Evolutionary conservation across 2,888 invertebrate species (phyloP).

Genomic region (Torymus texanus): DNA sequence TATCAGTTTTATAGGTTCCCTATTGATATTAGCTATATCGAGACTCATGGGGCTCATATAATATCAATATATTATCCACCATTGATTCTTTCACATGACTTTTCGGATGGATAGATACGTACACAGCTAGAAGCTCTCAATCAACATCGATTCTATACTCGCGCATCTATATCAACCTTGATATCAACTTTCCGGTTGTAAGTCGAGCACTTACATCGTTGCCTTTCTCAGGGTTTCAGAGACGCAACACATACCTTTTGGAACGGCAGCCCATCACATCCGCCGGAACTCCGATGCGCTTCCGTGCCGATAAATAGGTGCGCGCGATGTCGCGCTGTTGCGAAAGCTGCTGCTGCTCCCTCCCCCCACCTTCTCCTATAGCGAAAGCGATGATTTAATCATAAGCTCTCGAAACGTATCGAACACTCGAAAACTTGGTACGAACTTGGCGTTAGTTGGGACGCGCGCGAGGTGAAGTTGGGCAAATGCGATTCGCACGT

Average conservation of each 20-base stretch:
- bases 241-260: slow-evolving; percentile 13
- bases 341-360: no score
- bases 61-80: no score
- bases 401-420: slow-evolving; percentile 21
- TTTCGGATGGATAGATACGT: no score
- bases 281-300: neutral
- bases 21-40: no score
- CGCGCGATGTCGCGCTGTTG: neutral
- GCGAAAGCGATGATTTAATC: slow-evolving; percentile 33
- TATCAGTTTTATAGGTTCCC: no score
- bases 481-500: slow-evolving; percentile 47
- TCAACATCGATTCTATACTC: no score
- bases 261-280: slow-evolving; percentile 12
- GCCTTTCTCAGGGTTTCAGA: neutral
- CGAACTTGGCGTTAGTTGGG: slow-evolving; percentile 19
- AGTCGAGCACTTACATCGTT: slow-evolving; percentile 4
- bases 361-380: no score
- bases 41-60: no score
- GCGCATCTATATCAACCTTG: neutral
- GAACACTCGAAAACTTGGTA: slow-evolving; percentile 38
- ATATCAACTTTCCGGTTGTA: slow-evolving; percentile 19
- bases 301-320: neutral
- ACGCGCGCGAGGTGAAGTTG: slow-evolving; percentile 12
- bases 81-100: no score
- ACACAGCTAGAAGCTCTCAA: no score